phyloP scores from a whole-genome alignment of 2,797 vertebrate genomes.

The Nasua narica region DNA sequence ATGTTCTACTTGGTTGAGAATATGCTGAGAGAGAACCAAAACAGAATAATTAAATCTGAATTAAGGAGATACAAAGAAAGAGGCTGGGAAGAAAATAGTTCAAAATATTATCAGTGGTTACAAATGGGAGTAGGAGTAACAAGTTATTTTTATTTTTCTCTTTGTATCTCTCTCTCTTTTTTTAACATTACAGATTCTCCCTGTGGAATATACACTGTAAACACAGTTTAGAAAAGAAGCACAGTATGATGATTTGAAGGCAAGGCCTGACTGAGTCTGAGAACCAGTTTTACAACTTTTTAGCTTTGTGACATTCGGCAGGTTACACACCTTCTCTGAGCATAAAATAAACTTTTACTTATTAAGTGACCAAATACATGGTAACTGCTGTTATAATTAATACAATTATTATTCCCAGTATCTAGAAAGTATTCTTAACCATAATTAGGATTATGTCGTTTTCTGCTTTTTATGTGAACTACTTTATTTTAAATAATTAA shows the following conservation, averaged over 20 bases:
- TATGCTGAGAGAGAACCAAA: background rate
- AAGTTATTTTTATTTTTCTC: background rate
- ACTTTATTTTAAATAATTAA: background rate
- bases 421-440: background rate
- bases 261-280: background rate
- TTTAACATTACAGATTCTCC: background rate
- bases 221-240: background rate
- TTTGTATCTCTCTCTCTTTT: background rate
- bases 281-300: background rate
- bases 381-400: background rate
- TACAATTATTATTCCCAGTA: background rate
- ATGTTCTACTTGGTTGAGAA: constrained; percentile 5
- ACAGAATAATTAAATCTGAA: background rate
- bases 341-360: background rate
- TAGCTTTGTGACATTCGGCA: background rate
- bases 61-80: background rate
- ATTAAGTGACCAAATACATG: background rate
- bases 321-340: background rate
- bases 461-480: background rate
- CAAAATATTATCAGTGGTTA: background rate
- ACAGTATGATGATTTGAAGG: background rate
- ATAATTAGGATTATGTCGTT: background rate
- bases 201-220: background rate
- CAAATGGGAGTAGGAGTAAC: background rate
- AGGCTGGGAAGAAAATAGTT: background rate